Base-by-base conservation (phyloP, 2,888 invertebrate species). In the Cyclophora punctaria region DNA sequence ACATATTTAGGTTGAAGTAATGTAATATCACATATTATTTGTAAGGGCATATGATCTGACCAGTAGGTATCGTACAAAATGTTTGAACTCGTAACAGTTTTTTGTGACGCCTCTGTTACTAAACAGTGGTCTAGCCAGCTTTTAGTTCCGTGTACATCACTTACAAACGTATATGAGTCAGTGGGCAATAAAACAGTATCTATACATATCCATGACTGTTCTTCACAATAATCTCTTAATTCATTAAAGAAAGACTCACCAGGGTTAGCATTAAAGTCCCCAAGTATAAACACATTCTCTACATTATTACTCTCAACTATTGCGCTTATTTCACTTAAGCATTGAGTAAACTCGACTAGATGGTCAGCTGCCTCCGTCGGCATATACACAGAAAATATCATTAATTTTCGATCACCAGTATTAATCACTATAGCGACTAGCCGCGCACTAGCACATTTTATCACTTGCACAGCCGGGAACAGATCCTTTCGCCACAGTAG, bases 51-150 rank as follows among this genome's bases (percentile, higher is more conserved):
- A 35, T 52, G 48, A 6, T 49, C 47, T 5, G 45, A 53, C 53
- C 53, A 53, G 34, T 48, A 50, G 7, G 43, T 33, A 20, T 46
- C 50, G 44, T 53, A 48, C n/a, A 45, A 46, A 2, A 53, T 48
- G 5, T 41, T n/a, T 5, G 40, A 34, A n/a, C 34, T 44, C 1
- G 33, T 5, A 34, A 50, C 37, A 35, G 50, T 34, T n/a, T 20
- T 41, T 7, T 35, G 35, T 7, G 49, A 44, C 33, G 50, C 47
- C 5, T 47, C 34, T 6, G 48, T 48, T 7, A 45, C 50, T 5
- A 58, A n/a, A 46, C 58, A 57, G 35, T 55, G 59, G 41, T 60
- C 57, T 4, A 60, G 48, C 56, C 58, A 59, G 20, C 43, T 20
- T n/a, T 42, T 44, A 7, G 45, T 52, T 3, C 60, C 59, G 45